Conservation (phyloP, 1,140 invertebrate species). For the Lucilia sericata region DNA sequence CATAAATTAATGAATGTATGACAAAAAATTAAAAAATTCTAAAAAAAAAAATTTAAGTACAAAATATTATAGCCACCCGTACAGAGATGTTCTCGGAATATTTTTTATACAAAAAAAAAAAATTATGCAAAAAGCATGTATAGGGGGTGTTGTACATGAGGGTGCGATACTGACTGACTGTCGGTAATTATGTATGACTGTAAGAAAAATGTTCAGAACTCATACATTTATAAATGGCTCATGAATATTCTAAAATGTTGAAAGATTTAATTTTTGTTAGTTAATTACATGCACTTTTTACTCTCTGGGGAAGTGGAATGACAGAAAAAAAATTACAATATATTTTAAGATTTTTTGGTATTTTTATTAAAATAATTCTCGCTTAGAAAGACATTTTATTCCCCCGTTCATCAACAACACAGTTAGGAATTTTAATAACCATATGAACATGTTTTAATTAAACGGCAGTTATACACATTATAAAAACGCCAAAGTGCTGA, state of each 20-base stretch:
- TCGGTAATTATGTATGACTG: no score
- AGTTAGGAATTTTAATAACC: background rate
- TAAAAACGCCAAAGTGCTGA: background rate
- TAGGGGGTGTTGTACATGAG: no score
- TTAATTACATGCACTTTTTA: conserved; percentile 39
- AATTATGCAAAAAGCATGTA: no score
- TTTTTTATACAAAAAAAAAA: no score
- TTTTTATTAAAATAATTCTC: conserved; percentile 21
- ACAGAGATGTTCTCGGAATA: no score
- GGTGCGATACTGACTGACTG: no score
- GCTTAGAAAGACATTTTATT: background rate
- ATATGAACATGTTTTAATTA: conserved; percentile 30
- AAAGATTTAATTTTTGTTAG: conserved; percentile 37
- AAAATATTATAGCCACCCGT: no score
- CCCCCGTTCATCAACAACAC: background rate
- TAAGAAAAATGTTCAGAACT: background rate
- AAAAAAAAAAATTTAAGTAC: no score
- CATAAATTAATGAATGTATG: no score
- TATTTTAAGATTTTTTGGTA: background rate
- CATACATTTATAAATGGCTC: background rate
- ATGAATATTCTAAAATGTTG: conserved; percentile 42
- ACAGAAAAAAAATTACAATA: background rate
- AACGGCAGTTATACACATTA: background rate
- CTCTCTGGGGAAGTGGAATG: background rate
- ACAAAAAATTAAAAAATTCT: no score